These are phyloP conservation scores for Megalopta genalis DNA, from an alignment of 1,140 invertebrate genomes.

Conservation along the genomic window DNA sequence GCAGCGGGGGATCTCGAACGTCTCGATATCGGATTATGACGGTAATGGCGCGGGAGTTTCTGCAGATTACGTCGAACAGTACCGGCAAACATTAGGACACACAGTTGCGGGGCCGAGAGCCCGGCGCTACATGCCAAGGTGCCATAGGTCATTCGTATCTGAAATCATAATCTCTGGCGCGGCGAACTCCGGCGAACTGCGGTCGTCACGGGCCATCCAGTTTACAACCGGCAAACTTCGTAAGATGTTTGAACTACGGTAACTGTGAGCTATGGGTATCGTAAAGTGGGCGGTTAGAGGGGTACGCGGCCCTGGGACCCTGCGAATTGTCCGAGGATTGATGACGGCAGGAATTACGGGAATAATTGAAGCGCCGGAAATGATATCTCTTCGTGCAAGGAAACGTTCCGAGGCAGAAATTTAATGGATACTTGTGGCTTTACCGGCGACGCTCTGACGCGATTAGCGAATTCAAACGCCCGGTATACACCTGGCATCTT, in stretches of 20 bases:
- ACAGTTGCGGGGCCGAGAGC: background rate
- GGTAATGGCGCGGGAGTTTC: background rate
- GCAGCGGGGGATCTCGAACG: background rate
- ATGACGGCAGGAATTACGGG: background rate
- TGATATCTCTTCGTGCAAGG: background rate
- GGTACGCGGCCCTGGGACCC: background rate
- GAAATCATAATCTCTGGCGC: constrained; percentile 23
- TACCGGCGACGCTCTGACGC: too few relatives aligned
- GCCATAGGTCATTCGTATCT: constrained; percentile 3
- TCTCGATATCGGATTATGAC: background rate
- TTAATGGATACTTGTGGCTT: too few relatives aligned
- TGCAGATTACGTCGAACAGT: background rate
- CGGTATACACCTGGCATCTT: too few relatives aligned
- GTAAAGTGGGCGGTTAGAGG: background rate
- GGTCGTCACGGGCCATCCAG: constrained; percentile 5
- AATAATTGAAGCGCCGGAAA: background rate
- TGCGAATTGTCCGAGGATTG: background rate
- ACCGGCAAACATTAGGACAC: background rate
- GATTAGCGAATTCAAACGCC: too few relatives aligned
- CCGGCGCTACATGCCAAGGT: background rate
- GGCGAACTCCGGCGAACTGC: constrained; percentile 22
- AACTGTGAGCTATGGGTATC: background rate
- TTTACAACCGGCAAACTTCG: background rate
- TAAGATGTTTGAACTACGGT: background rate
- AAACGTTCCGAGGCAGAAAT: background rate